Evolutionary conservation across 2,888 invertebrate genomes (phyloP).

Genomic region (Taphrorychus bicolor): DNA sequence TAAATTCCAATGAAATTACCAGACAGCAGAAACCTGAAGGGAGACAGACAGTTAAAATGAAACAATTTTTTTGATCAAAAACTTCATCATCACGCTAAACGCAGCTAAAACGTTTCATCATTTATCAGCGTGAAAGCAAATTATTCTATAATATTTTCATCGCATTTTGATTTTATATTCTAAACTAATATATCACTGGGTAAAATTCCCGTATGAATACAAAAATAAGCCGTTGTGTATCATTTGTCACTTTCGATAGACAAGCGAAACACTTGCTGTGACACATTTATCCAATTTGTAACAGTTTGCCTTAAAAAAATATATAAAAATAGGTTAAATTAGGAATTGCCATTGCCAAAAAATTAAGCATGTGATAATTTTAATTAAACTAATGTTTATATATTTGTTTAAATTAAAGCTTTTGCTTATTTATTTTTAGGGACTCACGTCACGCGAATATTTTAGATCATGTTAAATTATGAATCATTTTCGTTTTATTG

Average conservation of each 20-base stretch:
- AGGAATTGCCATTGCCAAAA: slow-evolving; percentile 14
- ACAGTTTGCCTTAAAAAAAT: slow-evolving; percentile 27
- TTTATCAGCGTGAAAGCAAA: slow-evolving; percentile 19
- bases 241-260: slow-evolving; percentile 40
- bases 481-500: slow-evolving; percentile 13
- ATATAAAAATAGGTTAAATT: no score
- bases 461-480: slow-evolving; percentile 17
- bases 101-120: slow-evolving; percentile 10
- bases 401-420: slow-evolving; percentile 10
- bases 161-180: slow-evolving; percentile 37
- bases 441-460: slow-evolving; percentile 19
- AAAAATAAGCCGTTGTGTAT: slow-evolving; percentile 36
- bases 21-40: no score
- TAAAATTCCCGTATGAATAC: slow-evolving; percentile 35
- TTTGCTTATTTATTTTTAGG: slow-evolving; percentile 9
- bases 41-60: no score
- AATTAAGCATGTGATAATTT: not conserved
- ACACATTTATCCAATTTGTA: slow-evolving; percentile 40
- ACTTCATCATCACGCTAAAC: not conserved
- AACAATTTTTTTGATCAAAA: not conserved
- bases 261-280: slow-evolving; percentile 39
- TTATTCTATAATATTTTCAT: slow-evolving; percentile 35
- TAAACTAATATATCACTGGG: slow-evolving; percentile 33
- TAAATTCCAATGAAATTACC: no score
- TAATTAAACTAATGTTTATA: not conserved